Conservation (phyloP, 2,113 vertebrate genomes). For the Lepus americanus region DNA sequence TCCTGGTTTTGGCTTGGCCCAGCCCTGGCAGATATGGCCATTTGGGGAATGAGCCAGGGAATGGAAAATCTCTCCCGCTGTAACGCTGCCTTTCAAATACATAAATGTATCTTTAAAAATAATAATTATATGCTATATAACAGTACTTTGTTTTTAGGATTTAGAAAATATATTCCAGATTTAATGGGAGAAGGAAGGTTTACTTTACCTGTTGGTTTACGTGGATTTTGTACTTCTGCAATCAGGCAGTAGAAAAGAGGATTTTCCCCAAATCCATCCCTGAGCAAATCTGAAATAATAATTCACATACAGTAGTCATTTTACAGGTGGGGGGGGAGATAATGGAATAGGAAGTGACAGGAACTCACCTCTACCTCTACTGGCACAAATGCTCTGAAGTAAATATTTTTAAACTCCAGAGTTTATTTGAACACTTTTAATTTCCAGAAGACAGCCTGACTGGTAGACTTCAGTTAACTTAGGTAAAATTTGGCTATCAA, state of each 20-base stretch:
- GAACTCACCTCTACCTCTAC: not conserved
- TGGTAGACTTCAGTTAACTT: slow-evolving; percentile 25
- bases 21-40: no score
- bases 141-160: slow-evolving; percentile 50
- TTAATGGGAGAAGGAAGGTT: not conserved
- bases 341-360: not conserved
- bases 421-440: slow-evolving; percentile 47
- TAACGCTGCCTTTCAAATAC: no score
- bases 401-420: slow-evolving; percentile 7
- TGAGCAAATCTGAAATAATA: slow-evolving; percentile 88
- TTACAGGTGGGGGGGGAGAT: not conserved
- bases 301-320: slow-evolving; percentile 49
- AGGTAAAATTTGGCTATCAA: not conserved
- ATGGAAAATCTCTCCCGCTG: no score
- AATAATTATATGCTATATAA: not conserved
- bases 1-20: no score
- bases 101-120: no score
- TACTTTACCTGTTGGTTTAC: slow-evolving; percentile 82
- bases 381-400: not conserved
- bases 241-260: slow-evolving; percentile 89
- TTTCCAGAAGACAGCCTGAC: not conserved
- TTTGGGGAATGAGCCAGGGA: no score
- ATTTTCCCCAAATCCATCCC: slow-evolving; percentile 89
- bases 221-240: slow-evolving; percentile 85
- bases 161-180: slow-evolving; percentile 31